phyloP scores from a whole-genome alignment of 2,888 invertebrate species.

The Hyposoter dolosus region DNA sequence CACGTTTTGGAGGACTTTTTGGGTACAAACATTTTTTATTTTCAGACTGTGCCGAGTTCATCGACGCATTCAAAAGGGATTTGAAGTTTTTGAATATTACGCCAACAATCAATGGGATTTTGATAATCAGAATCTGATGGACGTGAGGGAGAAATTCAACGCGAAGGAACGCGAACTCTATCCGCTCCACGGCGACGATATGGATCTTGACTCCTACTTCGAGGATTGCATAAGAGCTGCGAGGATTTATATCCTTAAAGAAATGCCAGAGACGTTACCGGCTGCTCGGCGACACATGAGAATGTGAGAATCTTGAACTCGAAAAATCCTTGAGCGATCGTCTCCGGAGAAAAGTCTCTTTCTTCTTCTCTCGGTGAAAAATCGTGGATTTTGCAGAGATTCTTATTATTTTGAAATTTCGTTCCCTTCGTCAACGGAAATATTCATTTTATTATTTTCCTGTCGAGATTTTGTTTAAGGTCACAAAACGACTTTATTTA shows the following conservation, averaged over 20 bases:
- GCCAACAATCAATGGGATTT: constrained; percentile 97
- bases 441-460: too few relatives aligned
- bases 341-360: constrained; percentile 38
- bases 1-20: too few relatives aligned
- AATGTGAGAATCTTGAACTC: constrained; percentile 87
- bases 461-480: too few relatives aligned
- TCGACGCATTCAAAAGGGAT: constrained; percentile 93
- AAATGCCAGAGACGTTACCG: constrained; percentile 92
- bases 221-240: constrained; percentile 93
- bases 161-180: constrained; percentile 88
- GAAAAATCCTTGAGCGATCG: neutral
- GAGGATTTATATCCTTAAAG: constrained; percentile 92
- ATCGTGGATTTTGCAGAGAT: too few relatives aligned
- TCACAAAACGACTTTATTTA: too few relatives aligned
- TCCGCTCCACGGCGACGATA: constrained; percentile 89
- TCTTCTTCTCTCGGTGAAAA: constrained; percentile 4
- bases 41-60: constrained; percentile 93
- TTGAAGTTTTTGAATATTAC: constrained; percentile 96
- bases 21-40: neutral
- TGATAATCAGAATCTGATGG: constrained; percentile 89
- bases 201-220: constrained; percentile 93
- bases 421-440: constrained; percentile 44
- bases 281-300: constrained; percentile 92
- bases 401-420: neutral
- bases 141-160: constrained; percentile 88